Percentiles rank a stretch among this genome's conserved stretches.
phyloP scores from a whole-genome alignment of 2,113 vertebrate genomes.

The Hyla sarda region DNA sequence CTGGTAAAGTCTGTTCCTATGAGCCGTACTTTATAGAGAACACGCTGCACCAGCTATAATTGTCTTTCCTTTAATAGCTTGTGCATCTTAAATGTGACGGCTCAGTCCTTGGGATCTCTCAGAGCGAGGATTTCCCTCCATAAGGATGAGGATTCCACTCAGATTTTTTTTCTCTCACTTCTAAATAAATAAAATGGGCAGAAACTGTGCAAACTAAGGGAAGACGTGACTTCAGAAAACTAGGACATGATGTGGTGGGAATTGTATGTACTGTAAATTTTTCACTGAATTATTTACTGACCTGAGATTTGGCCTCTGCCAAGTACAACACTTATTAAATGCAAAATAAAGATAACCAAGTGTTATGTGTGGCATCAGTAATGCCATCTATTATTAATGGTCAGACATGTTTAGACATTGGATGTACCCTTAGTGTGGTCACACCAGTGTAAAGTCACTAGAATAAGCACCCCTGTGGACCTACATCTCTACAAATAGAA shows the following conservation, averaged over 20 bases:
- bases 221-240: slow-evolving; percentile 45
- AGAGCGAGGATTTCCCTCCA: slow-evolving; percentile 32
- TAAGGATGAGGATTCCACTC: background rate
- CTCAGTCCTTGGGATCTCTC: background rate
- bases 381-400: background rate
- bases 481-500: background rate
- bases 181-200: background rate
- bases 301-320: background rate
- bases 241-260: slow-evolving; percentile 51
- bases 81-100: background rate
- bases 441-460: background rate
- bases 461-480: background rate
- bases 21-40: background rate
- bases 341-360: slow-evolving; percentile 31
- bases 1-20: background rate
- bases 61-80: background rate
- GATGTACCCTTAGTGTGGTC: background rate
- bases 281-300: slow-evolving; percentile 50
- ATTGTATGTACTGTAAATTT: slow-evolving; percentile 42
- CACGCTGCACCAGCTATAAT: background rate
- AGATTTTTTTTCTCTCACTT: background rate
- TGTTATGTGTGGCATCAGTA: background rate
- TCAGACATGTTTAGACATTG: background rate
- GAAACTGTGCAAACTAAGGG: background rate
- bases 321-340: slow-evolving; percentile 33